Conservation (phyloP, 2,888 invertebrate genomes). For the Aethes cnicana region DNA sequence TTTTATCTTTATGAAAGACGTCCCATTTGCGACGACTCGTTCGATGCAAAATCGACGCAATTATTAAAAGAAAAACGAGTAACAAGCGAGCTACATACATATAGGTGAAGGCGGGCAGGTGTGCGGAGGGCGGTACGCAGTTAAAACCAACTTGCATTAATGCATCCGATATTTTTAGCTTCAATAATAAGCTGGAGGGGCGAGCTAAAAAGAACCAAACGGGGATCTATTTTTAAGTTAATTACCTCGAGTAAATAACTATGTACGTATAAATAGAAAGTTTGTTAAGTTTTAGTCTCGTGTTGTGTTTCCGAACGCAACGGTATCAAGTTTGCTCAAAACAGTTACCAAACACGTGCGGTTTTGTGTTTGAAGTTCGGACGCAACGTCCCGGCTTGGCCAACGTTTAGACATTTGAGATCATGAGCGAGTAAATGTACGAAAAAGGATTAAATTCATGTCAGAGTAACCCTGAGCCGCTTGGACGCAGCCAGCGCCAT, state of each 20-base stretch:
- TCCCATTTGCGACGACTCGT: constrained; percentile 23
- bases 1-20: constrained; percentile 29
- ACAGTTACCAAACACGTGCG: constrained; percentile 67
- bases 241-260: constrained; percentile 27
- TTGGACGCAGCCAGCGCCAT: background rate
- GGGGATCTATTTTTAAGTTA: constrained; percentile 51
- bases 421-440: constrained; percentile 5
- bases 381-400: constrained; percentile 6
- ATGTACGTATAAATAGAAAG: constrained; percentile 24
- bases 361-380: constrained; percentile 51
- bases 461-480: constrained; percentile 21
- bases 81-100: constrained; percentile 41
- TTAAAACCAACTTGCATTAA: constrained; percentile 57
- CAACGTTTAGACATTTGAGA: background rate
- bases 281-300: constrained; percentile 39
- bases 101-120: constrained; percentile 61
- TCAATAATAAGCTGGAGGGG: constrained; percentile 54
- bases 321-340: constrained; percentile 71
- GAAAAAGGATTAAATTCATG: constrained; percentile 14
- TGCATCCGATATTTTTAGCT: constrained; percentile 64
- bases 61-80: constrained; percentile 43
- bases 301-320: constrained; percentile 61
- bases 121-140: constrained; percentile 52
- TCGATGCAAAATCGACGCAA: constrained; percentile 37
- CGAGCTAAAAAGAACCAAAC: constrained; percentile 47